Evolutionary conservation across 1,140 invertebrate species (phyloP).

Genomic region (Drosophila lacteicornis): DNA sequence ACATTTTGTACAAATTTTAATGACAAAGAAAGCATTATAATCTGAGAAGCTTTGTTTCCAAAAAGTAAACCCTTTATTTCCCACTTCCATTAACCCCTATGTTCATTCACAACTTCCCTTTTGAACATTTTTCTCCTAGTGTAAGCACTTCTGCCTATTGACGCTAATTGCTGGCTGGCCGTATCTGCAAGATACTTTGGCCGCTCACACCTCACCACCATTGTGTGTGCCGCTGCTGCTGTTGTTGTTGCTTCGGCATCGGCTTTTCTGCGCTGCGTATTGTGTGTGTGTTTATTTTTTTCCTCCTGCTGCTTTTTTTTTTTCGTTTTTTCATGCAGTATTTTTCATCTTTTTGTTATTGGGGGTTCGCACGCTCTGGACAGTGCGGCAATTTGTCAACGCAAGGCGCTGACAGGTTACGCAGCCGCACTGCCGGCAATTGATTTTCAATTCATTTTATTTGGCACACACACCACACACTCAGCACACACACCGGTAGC

Average conservation of each 20-base stretch:
- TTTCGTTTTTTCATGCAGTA: conserved; percentile 7
- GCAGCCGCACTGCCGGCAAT: conserved; percentile 67
- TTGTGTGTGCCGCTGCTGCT: conserved; percentile 15
- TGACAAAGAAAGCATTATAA: not conserved
- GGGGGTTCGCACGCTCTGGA: conserved; percentile 64
- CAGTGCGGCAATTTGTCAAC: conserved; percentile 72
- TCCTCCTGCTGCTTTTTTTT: not conserved
- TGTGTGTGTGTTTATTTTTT: conserved; percentile 11
- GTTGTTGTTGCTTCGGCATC: conserved; percentile 35
- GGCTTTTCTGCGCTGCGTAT: conserved; percentile 25
- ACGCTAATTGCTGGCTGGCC: conserved; percentile 75
- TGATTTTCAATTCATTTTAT: conserved; percentile 47
- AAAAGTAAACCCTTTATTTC: not conserved
- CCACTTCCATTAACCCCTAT: not conserved
- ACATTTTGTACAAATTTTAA: no score
- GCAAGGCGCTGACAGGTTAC: conserved; percentile 67
- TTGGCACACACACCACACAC: conserved; percentile 15
- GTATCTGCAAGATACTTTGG: conserved; percentile 66
- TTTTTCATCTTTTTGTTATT: conserved; percentile 31
- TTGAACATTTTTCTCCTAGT: not conserved
- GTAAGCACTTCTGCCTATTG: conserved; percentile 49
- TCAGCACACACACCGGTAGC: not conserved
- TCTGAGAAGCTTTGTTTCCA: not conserved
- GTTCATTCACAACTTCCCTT: not conserved
- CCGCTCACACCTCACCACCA: conserved; percentile 34